A percentile compares a stretch with the other conserved stretches of the same genome.
Evolutionary conservation across 2,113 vertebrate species (phyloP).

Genomic region (Stegostoma tigrinum): DNA sequence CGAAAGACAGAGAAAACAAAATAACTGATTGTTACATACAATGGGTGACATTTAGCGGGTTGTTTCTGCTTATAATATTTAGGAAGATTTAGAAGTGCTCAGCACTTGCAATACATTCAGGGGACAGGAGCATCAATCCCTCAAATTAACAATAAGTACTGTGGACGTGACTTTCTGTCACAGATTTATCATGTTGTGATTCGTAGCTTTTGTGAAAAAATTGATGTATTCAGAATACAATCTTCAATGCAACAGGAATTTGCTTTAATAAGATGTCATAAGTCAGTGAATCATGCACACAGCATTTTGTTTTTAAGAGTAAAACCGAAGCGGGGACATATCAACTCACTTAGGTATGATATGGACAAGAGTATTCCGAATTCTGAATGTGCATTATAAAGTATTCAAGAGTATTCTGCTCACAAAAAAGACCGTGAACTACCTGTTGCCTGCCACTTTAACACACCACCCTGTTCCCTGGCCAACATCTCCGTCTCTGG

Average conservation of each 20-base stretch:
- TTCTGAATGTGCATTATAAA: too few relatives aligned
- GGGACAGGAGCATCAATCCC: background rate
- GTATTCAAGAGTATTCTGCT: too few relatives aligned
- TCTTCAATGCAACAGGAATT: background rate
- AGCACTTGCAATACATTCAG: background rate
- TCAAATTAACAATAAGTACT: background rate
- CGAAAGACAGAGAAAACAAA: background rate
- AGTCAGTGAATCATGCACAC: background rate
- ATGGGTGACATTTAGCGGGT: background rate
- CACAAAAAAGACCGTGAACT: too few relatives aligned
- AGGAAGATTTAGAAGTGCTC: background rate
- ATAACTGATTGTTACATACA: background rate
- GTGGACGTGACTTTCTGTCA: background rate
- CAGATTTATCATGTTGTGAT: background rate
- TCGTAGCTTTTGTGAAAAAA: background rate
- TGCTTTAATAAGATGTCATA: background rate
- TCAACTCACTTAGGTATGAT: too few relatives aligned
- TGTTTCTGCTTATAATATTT: constrained; percentile 17
- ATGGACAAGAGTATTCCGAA: too few relatives aligned
- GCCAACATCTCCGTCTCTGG: too few relatives aligned
- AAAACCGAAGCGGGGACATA: too few relatives aligned
- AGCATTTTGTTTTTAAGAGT: too few relatives aligned
- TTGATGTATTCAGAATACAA: background rate
- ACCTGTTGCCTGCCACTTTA: too few relatives aligned
- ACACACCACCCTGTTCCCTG: too few relatives aligned